phyloP scores from a whole-genome alignment of 2,888 invertebrate species.

The Linyphia triangularis region DNA sequence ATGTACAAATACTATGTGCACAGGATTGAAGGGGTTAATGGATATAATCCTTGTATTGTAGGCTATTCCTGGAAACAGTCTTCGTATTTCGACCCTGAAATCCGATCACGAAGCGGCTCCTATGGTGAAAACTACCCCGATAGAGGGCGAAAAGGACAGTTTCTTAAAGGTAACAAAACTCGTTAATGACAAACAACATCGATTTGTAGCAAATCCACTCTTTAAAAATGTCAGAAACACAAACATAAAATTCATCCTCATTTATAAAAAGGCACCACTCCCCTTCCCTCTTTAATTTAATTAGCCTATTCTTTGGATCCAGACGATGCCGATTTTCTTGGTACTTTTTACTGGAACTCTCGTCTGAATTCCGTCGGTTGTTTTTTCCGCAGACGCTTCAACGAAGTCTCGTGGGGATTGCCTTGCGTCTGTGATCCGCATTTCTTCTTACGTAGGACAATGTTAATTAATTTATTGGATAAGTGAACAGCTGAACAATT shows the following conservation, averaged over 20 bases:
- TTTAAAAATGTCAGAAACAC: constrained; percentile 38
- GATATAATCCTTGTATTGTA: no score
- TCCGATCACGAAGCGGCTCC: no score
- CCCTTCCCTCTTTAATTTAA: no score
- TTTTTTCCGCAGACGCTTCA: constrained; percentile 47
- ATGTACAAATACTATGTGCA: no score
- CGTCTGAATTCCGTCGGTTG: constrained; percentile 25
- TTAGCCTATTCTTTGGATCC: constrained; percentile 39
- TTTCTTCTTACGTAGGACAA: constrained; percentile 62
- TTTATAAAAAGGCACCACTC: constrained; percentile 8
- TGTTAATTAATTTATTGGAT: constrained; percentile 73
- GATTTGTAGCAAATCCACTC: constrained; percentile 16
- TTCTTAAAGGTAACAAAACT: background rate
- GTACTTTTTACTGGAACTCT: constrained; percentile 24
- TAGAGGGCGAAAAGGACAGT: background rate
- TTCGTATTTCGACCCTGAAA: no score
- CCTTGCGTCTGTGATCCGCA: constrained; percentile 33
- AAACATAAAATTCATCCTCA: constrained; percentile 41
- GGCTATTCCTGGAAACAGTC: no score
- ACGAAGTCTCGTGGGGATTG: constrained; percentile 48
- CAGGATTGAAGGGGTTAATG: no score
- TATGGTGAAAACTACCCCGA: no score
- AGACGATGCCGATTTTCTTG: background rate
- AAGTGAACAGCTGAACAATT: constrained; percentile 66
- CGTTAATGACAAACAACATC: constrained; percentile 40